These are phyloP conservation scores for Panagrolaimus sp. DNA, from an alignment of 1,140 invertebrate genomes.

Conservation along the genomic window DNA sequence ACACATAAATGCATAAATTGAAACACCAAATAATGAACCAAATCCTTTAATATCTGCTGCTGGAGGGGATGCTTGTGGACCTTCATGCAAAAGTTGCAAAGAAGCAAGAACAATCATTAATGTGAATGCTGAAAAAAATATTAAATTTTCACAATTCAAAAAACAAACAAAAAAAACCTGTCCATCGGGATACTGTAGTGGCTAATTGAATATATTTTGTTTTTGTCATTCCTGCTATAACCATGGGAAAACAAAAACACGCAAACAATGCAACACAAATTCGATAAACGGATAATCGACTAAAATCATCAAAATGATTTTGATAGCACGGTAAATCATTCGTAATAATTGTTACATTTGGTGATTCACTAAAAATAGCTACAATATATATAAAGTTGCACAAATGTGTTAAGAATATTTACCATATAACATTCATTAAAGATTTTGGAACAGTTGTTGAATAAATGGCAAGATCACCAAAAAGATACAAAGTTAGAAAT, in stretches of 20 bases:
- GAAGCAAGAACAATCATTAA: constrained; percentile 52
- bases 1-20: constrained; percentile 98
- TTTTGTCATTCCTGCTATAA: constrained; percentile 45
- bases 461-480: constrained; percentile 93
- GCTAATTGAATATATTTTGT: constrained; percentile 53
- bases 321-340: constrained; percentile 29
- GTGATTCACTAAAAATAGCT: constrained; percentile 17
- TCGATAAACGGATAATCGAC: constrained; percentile 46
- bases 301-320: constrained; percentile 31
- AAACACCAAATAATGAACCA: constrained; percentile 81
- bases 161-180: constrained; percentile 35
- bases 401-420: no score
- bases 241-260: constrained; percentile 41
- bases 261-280: constrained; percentile 46
- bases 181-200: constrained; percentile 51
- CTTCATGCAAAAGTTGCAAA: constrained; percentile 36
- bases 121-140: constrained; percentile 37
- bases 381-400: no score
- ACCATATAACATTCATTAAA: constrained; percentile 67
- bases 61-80: constrained; percentile 41
- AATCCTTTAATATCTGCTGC: constrained; percentile 46
- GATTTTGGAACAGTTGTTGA: constrained; percentile 85
- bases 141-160: not conserved
- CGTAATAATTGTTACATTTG: constrained; percentile 18
- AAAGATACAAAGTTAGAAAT: constrained; percentile 83